Conservation (phyloP, 2,888 invertebrate genomes). For the Tethea ocularis region DNA sequence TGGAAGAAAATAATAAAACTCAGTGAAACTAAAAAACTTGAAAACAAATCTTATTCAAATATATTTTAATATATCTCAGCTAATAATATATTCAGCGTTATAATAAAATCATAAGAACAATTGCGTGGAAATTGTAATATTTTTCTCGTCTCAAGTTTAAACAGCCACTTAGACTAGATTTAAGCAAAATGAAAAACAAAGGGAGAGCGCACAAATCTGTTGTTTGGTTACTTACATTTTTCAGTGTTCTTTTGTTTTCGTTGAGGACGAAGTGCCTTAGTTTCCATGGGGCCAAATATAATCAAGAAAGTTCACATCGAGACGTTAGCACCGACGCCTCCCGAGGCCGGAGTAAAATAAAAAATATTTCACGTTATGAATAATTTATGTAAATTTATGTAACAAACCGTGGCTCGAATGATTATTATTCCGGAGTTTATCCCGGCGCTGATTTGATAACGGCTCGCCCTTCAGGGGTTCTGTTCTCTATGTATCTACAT, state of each 20-base stretch:
- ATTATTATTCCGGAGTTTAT: constrained; percentile 52
- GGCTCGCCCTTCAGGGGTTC: constrained; percentile 33
- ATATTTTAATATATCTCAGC: neutral
- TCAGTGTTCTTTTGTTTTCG: constrained; percentile 10
- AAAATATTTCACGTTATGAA: constrained; percentile 41
- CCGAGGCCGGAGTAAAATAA: constrained; percentile 33
- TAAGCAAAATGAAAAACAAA: constrained; percentile 14
- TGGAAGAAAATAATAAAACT: no score
- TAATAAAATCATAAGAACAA: neutral
- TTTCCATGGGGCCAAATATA: constrained; percentile 5
- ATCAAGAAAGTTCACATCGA: constrained; percentile 12
- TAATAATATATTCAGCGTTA: neutral
- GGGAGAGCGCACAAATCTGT: constrained; percentile 12
- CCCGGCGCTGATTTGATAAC: constrained; percentile 51
- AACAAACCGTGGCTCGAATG: constrained; percentile 37
- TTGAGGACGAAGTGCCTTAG: constrained; percentile 9
- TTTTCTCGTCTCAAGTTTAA: constrained; percentile 1
- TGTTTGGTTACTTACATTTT: constrained; percentile 15
- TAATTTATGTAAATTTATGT: constrained; percentile 53
- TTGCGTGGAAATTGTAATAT: constrained; percentile 3
- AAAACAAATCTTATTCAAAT: neutral
- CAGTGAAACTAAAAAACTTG: no score
- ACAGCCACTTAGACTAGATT: constrained; percentile 14
- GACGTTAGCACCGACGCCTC: constrained; percentile 22
- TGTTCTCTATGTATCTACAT: constrained; percentile 20